Evolutionary conservation across 2,888 invertebrate genomes (phyloP).

Genomic region (Cyclophora albipunctata): DNA sequence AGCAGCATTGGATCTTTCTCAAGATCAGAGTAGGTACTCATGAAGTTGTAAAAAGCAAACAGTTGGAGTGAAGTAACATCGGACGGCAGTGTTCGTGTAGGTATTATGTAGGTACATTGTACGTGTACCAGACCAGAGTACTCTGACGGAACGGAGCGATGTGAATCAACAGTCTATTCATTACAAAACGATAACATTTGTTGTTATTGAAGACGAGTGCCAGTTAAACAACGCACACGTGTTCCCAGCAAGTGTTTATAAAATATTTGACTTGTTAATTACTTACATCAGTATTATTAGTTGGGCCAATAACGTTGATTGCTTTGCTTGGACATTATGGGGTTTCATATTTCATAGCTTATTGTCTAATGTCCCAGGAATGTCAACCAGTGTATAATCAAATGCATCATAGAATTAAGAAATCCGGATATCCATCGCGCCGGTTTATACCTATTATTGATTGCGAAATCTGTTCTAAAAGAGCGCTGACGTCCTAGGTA

Average conservation of each 20-base stretch:
- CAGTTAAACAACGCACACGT: constrained; percentile 26
- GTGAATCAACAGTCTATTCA: constrained; percentile 33
- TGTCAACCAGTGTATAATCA: no score
- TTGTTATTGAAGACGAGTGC: constrained; percentile 33
- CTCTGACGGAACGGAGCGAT: constrained; percentile 16
- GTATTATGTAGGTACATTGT: no score
- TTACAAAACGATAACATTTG: constrained; percentile 22
- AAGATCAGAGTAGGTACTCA: constrained; percentile 1
- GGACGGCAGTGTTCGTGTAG: no score
- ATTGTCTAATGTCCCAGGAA: no score
- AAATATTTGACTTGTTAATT: constrained; percentile 39
- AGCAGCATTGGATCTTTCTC: neutral
- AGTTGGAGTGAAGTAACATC: no score
- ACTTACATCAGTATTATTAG: constrained; percentile 18
- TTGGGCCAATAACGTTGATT: constrained; percentile 1
- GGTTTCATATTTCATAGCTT: constrained; percentile 3
- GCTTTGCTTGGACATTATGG: constrained; percentile 1
- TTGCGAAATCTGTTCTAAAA: no score
- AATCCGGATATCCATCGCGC: no score
- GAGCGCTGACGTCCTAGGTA: no score
- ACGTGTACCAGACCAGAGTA: no score
- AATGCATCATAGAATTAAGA: no score
- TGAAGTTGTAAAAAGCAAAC: neutral
- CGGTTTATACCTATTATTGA: no score
- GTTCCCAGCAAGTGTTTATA: constrained; percentile 35